Evolutionary conservation across 2,888 invertebrate genomes (phyloP), one percentile per base, ranked within the genome.

Genomic region (Morinoia aosen): DNA sequence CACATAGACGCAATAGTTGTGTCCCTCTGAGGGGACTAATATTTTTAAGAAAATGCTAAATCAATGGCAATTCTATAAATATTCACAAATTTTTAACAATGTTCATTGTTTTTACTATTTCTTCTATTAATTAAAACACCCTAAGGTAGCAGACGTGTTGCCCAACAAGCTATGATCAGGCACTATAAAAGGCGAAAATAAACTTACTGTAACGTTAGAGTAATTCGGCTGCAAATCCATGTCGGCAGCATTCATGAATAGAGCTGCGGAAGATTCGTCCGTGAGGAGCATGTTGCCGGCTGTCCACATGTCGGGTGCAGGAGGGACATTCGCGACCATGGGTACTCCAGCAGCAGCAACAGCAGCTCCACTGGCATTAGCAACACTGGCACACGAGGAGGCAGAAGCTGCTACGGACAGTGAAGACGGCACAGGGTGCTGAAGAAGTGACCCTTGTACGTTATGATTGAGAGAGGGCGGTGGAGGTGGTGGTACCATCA

Each of bases 321-420:
- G 40, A 90, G 90, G 48, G n/a, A 56, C 56, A 48, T 93, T 57
- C 57, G 93, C 25, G n/a, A 93, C 93, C 57, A 57, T 56, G 12
- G 93, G 93, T 57, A 93, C 93, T 57, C 93, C 93, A 56, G 93
- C 57, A 57, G 57, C 93, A 33, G 93, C 93, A 4, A 93, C 93
- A 33, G 93, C 93, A 57, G 93, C 58, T 93, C 93, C 93, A 93
- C 57, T 93, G 93, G 57, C 93, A 93, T 93, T 93, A 93, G 93
- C 93, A 93, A 93, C 93, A 93, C 93, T 57, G 56, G 58, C 93
- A 93, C 56, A 39, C 48, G 93, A 57, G 3, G 93, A 25, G 39
- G 93, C 93, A 57, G 93, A 57, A 39, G 93, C 93, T 56, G 93
- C 93, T 93, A 56, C 57, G 25, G 93, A 33, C 93, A 93, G 93